Percentiles rank a stretch among this genome's conserved stretches.
phyloP scores from a whole-genome alignment of 2,113 vertebrate genomes.

The Thymallus thymallus region DNA sequence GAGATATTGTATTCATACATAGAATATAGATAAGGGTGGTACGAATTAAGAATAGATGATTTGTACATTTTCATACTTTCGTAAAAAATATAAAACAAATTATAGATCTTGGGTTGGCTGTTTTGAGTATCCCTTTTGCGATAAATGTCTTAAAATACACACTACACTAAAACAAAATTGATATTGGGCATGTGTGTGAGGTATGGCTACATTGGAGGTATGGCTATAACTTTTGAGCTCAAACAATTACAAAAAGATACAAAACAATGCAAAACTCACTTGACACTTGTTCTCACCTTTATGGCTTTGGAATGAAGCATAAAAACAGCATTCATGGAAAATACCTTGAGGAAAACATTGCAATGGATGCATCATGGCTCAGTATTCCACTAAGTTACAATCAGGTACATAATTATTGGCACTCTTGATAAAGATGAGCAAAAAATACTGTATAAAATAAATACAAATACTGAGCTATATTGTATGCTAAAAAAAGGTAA shows the following conservation, averaged over 20 bases:
- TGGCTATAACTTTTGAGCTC: constrained; percentile 51
- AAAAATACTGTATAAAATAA: no score
- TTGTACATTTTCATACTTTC: constrained; percentile 63
- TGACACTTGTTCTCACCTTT: not conserved
- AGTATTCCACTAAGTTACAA: not conserved
- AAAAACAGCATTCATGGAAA: not conserved
- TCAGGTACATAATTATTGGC: not conserved
- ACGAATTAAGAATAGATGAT: constrained; percentile 61
- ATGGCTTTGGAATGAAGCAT: constrained; percentile 1
- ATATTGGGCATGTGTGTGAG: not conserved
- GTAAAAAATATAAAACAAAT: constrained; percentile 26
- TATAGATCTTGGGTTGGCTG: constrained; percentile 43
- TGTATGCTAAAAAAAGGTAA: no score
- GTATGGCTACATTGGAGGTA: constrained; percentile 27
- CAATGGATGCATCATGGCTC: not conserved
- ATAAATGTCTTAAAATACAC: not conserved
- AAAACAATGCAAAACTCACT: no score
- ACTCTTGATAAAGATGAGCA: no score
- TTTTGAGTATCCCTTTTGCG: not conserved
- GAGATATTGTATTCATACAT: constrained; percentile 68
- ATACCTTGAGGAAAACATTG: not conserved
- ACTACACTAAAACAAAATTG: not conserved
- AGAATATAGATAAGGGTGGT: constrained; percentile 67
- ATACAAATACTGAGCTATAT: no score
- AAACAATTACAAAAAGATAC: not conserved